A percentile compares a stretch with the other conserved stretches of the same genome.
These are phyloP conservation scores for Macquaria australasica DNA, from an alignment of 2,113 vertebrate genomes.

Conservation along the genomic window DNA sequence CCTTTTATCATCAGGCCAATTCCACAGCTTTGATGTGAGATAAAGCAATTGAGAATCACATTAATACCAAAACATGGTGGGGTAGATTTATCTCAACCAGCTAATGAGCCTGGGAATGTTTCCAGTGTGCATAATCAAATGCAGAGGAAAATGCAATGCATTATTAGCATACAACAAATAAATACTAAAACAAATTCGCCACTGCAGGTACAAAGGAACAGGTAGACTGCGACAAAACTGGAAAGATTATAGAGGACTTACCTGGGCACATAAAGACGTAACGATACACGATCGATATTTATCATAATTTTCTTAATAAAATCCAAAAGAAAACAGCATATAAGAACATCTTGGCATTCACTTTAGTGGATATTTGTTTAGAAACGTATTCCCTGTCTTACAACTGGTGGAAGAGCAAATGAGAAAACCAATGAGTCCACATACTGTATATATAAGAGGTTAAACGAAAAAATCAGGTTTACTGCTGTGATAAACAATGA, in stretches of 20 bases:
- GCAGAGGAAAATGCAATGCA: constrained; percentile 69
- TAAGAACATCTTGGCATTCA: constrained; percentile 28
- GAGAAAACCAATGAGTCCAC: not conserved
- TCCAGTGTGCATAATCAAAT: constrained; percentile 78
- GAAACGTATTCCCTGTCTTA: not conserved
- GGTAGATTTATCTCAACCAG: constrained; percentile 76
- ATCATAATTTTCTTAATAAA: constrained; percentile 11
- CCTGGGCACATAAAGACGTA: constrained; percentile 29
- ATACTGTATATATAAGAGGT: not conserved
- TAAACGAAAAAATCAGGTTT: not conserved
- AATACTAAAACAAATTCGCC: constrained; percentile 52
- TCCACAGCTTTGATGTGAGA: constrained; percentile 77
- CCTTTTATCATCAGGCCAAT: constrained; percentile 78
- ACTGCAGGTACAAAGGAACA: constrained; percentile 54
- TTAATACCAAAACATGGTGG: constrained; percentile 72
- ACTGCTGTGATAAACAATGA: no score
- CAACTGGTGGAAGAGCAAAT: constrained; percentile 2
- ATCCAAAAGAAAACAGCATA: constrained; percentile 31
- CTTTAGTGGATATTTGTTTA: constrained; percentile 21
- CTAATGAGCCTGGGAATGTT: constrained; percentile 80
- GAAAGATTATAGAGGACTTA: constrained; percentile 68
- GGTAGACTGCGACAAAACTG: constrained; percentile 59
- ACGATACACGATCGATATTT: constrained; percentile 43
- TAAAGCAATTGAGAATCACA: constrained; percentile 76
- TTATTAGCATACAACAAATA: constrained; percentile 79